Evolutionary conservation across 2,888 invertebrate genomes (phyloP).

Genomic region (Amphipoea lucens): DNA sequence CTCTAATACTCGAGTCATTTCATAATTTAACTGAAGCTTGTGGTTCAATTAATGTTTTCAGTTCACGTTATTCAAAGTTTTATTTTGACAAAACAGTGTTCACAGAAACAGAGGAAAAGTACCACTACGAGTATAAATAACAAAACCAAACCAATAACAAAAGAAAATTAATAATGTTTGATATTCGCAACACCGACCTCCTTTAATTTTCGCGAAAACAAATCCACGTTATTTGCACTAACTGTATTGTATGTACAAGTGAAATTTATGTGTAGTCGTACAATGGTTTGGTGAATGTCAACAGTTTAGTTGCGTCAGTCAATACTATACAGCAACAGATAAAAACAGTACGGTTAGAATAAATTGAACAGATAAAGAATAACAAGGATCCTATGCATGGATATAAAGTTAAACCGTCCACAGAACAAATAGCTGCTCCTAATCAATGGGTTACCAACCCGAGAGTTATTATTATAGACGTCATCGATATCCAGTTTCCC

Average conservation of each 20-base stretch:
- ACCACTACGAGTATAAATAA: not conserved
- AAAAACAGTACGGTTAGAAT: not conserved
- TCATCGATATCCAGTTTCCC: constrained; percentile 44
- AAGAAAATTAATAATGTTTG: not conserved
- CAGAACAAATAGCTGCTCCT: not conserved
- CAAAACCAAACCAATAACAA: not conserved
- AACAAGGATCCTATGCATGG: not conserved
- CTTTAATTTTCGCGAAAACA: too few relatives aligned
- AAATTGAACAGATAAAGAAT: not conserved
- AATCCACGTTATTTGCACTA: not conserved
- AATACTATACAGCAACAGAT: not conserved
- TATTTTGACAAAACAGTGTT: not conserved
- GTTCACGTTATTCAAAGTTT: not conserved
- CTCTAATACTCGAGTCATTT: not conserved
- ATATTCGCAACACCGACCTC: not conserved
- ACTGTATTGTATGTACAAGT: not conserved
- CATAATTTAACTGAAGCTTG: not conserved
- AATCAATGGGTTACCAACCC: constrained; percentile 37
- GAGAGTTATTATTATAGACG: constrained; percentile 5
- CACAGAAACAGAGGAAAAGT: not conserved
- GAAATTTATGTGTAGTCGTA: not conserved
- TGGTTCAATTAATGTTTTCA: not conserved
- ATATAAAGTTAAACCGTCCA: not conserved
- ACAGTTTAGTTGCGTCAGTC: not conserved
- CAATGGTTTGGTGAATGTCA: not conserved